phyloP scores from a whole-genome alignment of 2,888 invertebrate species.

The Linnaemya vulpina region DNA sequence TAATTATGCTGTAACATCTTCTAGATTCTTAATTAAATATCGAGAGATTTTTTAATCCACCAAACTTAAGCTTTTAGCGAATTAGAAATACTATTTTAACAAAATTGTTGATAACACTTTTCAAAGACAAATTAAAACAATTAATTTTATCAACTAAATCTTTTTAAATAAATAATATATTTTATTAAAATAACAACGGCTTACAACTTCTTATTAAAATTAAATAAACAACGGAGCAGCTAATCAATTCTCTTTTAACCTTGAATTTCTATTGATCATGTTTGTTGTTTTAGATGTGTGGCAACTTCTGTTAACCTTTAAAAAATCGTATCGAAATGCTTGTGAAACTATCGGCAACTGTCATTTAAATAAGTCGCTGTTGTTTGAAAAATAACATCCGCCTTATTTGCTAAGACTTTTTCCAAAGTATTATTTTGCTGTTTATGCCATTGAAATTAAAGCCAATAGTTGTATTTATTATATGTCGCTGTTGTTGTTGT shows the following conservation, averaged over 20 bases:
- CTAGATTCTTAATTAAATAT: no score
- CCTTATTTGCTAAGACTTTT: constrained; percentile 45
- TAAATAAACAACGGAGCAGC: constrained; percentile 12
- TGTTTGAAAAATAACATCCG: constrained; percentile 60
- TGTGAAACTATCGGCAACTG: constrained; percentile 11
- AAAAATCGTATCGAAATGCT: constrained; percentile 1
- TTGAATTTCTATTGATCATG: constrained; percentile 69
- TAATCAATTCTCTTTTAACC: constrained; percentile 60
- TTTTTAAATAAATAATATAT: neutral
- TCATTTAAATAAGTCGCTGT: constrained; percentile 52
- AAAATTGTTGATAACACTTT: no score
- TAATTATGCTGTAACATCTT: no score
- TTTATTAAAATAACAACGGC: neutral
- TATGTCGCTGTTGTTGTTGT: no score
- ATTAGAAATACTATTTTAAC: no score
- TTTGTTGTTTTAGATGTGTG: neutral
- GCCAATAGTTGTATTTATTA: constrained; percentile 24
- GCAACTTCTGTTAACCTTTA: constrained; percentile 48
- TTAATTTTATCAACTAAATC: neutral
- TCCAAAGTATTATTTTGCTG: neutral
- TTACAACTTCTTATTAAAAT: neutral
- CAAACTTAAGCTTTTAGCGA: no score
- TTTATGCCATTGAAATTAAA: constrained; percentile 19
- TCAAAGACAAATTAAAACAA: neutral
- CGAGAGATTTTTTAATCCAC: no score